Base-by-base conservation (phyloP, 2,888 invertebrate genomes). In the Pteria penguin region DNA sequence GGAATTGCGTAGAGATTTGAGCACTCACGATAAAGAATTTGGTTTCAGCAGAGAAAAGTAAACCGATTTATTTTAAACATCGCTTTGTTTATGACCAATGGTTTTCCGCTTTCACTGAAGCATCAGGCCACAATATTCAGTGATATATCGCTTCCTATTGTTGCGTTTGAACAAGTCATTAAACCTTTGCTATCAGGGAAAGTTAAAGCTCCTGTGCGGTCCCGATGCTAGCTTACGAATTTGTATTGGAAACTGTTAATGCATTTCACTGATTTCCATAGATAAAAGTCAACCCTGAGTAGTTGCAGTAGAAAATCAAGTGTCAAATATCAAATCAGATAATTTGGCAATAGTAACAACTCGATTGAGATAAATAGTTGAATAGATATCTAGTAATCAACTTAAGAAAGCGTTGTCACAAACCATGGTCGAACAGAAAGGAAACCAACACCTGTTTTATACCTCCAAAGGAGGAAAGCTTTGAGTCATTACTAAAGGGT, bases 191-290 rank as follows among this genome's bases (percentile, higher is more conserved):
- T 14, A 36, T 36, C 45, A 36, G 45, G 5, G 45, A 36, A 65
- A 65, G 32, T 65, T 36, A 65, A 18, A 8, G 26, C 36, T 65
- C 36, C 27, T 65, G 33, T 36, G 63, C 18, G 45, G 63, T 65
- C 22, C n/a, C 45, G 45, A 36, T 14, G 5, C 14, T 11, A 36
- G 14, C 8, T 36, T 36, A 11, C 5, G 14, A 36, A 11, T 36
- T 14, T 36, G 57, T 57, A 57, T 68, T 68, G 57, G 57, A 33
- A 57, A 68, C 33, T 8, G 55, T 57, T 57, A 33, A 24, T 57
- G 57, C 68, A 68, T 68, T 55, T 68, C 68, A 55, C 27, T 68
- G 68, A 68, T 55, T 68, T 29, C 68, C 31, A 18, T 3, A 22
- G 68, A 68, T 55, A 68, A 68, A 31, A 27, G 31, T 32, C 68